Percentiles rank a stretch among this genome's conserved stretches.
These are phyloP conservation scores for Anthoptus insignis DNA, from an alignment of 2,888 invertebrate genomes.

Conservation along the genomic window DNA sequence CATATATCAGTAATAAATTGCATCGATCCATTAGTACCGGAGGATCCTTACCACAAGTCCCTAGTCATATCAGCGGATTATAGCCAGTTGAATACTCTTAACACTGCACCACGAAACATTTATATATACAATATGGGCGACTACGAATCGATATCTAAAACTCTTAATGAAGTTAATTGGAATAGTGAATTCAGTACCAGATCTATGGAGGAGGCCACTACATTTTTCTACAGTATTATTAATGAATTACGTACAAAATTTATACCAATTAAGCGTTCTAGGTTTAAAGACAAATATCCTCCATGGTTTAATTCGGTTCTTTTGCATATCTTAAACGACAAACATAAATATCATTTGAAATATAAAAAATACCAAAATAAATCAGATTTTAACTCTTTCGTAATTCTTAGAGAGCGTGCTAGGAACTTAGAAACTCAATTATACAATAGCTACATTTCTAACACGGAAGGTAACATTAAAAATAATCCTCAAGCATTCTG, in stretches of 20 bases:
- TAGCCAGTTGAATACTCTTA: background rate
- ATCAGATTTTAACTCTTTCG: slow-evolving; percentile 8
- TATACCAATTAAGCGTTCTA: background rate
- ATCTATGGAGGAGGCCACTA: background rate
- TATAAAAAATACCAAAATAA: slow-evolving; percentile 3
- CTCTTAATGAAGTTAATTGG: background rate
- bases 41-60: slow-evolving; percentile 3
- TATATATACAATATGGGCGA: background rate
- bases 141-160: slow-evolving; percentile 2
- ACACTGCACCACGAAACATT: background rate
- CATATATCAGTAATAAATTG: slow-evolving; percentile 3
- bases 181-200: background rate
- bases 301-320: slow-evolving; percentile 2
- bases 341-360: slow-evolving; percentile 6
- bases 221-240: background rate
- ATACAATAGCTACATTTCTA: background rate
- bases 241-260: background rate
- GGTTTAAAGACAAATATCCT: background rate
- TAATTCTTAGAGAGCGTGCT: slow-evolving; percentile 6
- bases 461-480: background rate
- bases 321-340: background rate
- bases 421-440: slow-evolving; percentile 4
- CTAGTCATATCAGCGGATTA: background rate
- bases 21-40: background rate
- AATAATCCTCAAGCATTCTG: slow-evolving; percentile 5